A percentile compares a stretch with the other conserved stretches of the same genome.
These are phyloP conservation scores for Epsilonema sp. DNA, from an alignment of 2,888 invertebrate genomes.

Conservation along the genomic window DNA sequence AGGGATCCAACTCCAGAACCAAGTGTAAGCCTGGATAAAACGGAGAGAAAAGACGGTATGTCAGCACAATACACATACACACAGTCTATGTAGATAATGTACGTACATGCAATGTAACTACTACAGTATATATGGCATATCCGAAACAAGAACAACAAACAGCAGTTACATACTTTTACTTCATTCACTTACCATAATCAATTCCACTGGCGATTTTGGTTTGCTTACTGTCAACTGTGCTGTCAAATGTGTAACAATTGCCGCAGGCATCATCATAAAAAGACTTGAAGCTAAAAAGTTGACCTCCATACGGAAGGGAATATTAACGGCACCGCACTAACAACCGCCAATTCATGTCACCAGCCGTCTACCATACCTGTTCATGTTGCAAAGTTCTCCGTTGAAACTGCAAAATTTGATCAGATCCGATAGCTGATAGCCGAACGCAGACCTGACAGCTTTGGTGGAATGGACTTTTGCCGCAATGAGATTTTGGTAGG, in stretches of 20 bases:
- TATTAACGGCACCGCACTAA: too few relatives aligned
- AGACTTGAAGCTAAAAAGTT: too few relatives aligned
- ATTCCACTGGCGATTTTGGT: neutral
- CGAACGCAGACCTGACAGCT: neutral
- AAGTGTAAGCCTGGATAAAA: slow-evolving; percentile 1
- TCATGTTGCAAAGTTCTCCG: too few relatives aligned
- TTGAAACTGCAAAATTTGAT: too few relatives aligned
- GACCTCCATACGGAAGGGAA: too few relatives aligned
- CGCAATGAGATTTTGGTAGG: too few relatives aligned
- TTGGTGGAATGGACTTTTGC: neutral
- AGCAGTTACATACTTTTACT: neutral
- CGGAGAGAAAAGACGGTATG: too few relatives aligned
- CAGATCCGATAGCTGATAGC: neutral
- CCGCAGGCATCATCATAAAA: neutral
- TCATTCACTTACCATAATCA: neutral
- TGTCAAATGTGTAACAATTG: slow-evolving; percentile 2
- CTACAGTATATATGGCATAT: too few relatives aligned
- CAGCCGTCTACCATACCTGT: too few relatives aligned
- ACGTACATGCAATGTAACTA: too few relatives aligned
- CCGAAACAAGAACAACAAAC: too few relatives aligned
- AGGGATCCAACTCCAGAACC: neutral
- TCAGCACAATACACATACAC: neutral
- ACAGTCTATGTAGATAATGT: neutral
- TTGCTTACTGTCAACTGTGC: neutral
- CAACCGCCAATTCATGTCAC: too few relatives aligned